Evolutionary conservation across 2,888 invertebrate species (phyloP), one percentile per base, ranked within the genome.

Genomic region (Conus canariensis): DNA sequence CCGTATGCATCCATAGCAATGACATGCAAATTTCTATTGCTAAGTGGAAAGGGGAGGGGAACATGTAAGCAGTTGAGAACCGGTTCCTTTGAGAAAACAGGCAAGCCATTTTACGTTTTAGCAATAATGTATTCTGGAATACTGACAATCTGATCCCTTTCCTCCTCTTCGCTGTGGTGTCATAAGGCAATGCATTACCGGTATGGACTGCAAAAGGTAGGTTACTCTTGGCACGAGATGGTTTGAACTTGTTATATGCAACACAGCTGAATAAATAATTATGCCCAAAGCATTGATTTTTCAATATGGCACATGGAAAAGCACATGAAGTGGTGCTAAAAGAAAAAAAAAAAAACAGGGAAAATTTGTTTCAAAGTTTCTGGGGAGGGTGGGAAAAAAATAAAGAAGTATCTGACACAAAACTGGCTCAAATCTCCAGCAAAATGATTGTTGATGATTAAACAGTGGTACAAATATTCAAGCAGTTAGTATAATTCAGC

Each of bases 171-270:
- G 30, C 77, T 80, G 77, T 30, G 12, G 12, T 80, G 25, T 80
- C 19, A 22, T 80, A 80, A 80, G 77, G 77, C 77, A 80, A 30
- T 16, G 4, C 77, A 80, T 80, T 16, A 80, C 77, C 77, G 77
- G 77, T 80, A 80, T 30, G 77, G 77, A 45, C 77, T 10, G 9
- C 77, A 30, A 12, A 14, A 14, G 12, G 14, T 10, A 10, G 22
- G 30, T 80, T 30, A 10, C 16, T 12, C 77, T 80, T 80, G 77
- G 77, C 77, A 80, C 77, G 22, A 80, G 77, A 80, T 80, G 77
- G 77, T 80, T 10, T 30, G 12, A 80, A 80, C 10, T 80, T 80
- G 77, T 7, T 64, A 64, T 64, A 30, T 80, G 77, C 9, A 45
- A 45, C 30, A 80, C 30, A 64, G 16, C 64, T 64, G 10, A 64